A percentile compares a stretch with the other conserved stretches of the same genome.
Evolutionary conservation across 2,797 vertebrate species (phyloP).

Genomic region (Scarus forsteni): DNA sequence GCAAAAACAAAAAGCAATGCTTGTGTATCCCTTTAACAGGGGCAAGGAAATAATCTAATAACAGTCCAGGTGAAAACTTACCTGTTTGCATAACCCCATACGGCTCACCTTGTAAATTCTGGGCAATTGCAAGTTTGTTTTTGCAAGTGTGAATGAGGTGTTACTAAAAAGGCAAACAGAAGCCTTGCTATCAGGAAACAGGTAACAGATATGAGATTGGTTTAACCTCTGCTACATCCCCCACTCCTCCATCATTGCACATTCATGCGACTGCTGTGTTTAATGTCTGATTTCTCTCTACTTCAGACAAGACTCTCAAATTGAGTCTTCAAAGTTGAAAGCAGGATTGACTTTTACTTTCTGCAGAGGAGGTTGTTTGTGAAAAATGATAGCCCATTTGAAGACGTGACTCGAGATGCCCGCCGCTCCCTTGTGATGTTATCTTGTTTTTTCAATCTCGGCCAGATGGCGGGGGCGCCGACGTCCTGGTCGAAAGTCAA

Average conservation of each 20-base stretch:
- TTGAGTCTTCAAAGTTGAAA: slow-evolving; percentile 9
- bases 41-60: no score
- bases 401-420: slow-evolving; percentile 50
- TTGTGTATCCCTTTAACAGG: no score
- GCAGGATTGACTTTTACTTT: slow-evolving; percentile 26
- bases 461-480: slow-evolving; percentile 62
- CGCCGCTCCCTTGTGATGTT: slow-evolving; percentile 49
- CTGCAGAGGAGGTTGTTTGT: slow-evolving; percentile 44
- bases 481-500: slow-evolving; percentile 21
- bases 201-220: not conserved
- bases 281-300: slow-evolving; percentile 16
- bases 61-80: no score
- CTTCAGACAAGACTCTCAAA: slow-evolving; percentile 1
- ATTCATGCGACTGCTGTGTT: slow-evolving; percentile 1
- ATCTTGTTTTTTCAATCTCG: slow-evolving; percentile 64
- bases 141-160: no score
- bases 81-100: no score
- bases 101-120: no score
- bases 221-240: slow-evolving; percentile 6
- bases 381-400: slow-evolving; percentile 43
- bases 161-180: no score
- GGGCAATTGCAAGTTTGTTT: no score
- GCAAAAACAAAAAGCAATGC: no score
- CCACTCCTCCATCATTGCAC: not conserved
- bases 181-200: no score